Conservation (phyloP, 2,888 invertebrate species). For the Polyommatus iphigenia region DNA sequence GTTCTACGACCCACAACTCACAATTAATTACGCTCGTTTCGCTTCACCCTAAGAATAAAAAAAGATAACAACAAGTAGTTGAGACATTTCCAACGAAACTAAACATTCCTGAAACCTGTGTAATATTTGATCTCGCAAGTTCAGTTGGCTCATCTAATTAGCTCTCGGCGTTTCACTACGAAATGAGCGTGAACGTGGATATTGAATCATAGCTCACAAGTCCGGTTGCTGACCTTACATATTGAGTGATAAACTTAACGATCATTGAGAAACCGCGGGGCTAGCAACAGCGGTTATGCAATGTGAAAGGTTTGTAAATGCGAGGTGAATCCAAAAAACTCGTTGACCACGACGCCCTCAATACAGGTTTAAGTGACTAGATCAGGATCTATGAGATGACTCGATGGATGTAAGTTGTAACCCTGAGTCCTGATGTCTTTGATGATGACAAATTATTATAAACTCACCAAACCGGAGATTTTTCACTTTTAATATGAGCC, state of each 20-base stretch:
- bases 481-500: too few species aligned
- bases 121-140: background rate
- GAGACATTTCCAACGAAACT: background rate
- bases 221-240: constrained; percentile 1
- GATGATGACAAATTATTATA: too few species aligned
- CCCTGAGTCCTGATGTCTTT: too few species aligned
- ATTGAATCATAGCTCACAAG: background rate
- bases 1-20: too few species aligned
- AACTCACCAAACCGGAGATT: too few species aligned
- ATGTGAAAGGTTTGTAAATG: background rate
- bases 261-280: constrained; percentile 1
- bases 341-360: too few species aligned
- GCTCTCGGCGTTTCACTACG: background rate
- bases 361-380: too few species aligned
- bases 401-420: too few species aligned
- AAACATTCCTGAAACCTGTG: background rate
- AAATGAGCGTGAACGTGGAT: background rate
- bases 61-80: background rate
- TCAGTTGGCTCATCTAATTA: background rate
- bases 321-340: background rate
- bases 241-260: background rate
- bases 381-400: too few species aligned
- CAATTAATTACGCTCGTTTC: too few species aligned
- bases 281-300: background rate
- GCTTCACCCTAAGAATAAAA: too few species aligned